Evolutionary conservation across 2,797 vertebrate genomes (phyloP), one percentile per base, ranked within the genome.

Genomic region (Leptatherina wallacei): DNA sequence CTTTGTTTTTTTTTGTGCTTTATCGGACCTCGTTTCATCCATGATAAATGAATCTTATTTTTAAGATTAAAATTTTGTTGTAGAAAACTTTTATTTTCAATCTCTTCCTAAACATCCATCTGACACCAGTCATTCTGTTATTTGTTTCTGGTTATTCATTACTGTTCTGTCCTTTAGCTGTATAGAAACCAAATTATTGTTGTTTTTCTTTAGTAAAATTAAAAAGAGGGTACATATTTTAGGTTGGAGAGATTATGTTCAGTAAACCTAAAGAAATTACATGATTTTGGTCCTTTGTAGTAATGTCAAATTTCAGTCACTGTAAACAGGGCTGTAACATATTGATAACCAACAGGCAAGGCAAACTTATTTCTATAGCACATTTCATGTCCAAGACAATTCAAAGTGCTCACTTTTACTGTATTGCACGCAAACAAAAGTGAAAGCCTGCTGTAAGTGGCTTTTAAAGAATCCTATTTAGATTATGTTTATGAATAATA

Each of bases 401-500:
- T 32, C 6, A 4, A 32, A 42, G 16, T 42, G 40, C 40, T 14
- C 14, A 40, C 38, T 14, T 14, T 13, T 40, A 11, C 36, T 73
- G 52, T 42, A 18, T 18, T 42, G 13, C 40, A 60, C 20, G 65
- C 24, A 38, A 33, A 67, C 57, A 47, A n/a, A 33, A 12, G 3
- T 42, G 12, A 36, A 42, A 70, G 56, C 1, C 4, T 2, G 7
- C 27, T 64, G 56, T 61, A 54, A 32, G 49, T 61, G 49, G 65
- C 65, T 64, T 67, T 44, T 13, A 27, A 52, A 54, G 30, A 80
- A n/a, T 33, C 73, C 61, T 84, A 77, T 81, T 68, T 62, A 68
- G 75, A 64, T 69, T 65, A 71, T 12, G 7, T 13, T 38, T 44
- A 80, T 90, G 80, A 91, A 91, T 90, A 78, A 88, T 90, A 64